Conservation (phyloP, 2,888 invertebrate genomes). For the Neoaliturus tenellus region DNA sequence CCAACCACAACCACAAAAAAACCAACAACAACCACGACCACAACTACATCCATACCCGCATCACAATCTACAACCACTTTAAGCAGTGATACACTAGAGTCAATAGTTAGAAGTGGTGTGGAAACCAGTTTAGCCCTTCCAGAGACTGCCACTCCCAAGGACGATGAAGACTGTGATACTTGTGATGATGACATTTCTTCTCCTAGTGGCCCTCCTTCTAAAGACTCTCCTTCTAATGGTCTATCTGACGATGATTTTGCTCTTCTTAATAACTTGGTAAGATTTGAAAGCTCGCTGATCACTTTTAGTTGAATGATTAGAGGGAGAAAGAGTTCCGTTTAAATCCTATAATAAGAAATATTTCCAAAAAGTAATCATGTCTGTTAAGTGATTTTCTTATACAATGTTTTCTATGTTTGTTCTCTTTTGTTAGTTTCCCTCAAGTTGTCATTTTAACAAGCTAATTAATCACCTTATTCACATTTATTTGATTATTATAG, state of each 20-base stretch:
- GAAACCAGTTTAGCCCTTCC: background rate
- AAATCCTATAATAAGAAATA: no score
- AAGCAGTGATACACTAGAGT: background rate
- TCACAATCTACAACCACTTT: background rate
- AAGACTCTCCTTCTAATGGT: slow-evolving; percentile 7
- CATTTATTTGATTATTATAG: no score
- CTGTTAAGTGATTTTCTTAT: no score
- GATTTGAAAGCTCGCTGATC: background rate
- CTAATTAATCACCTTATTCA: no score
- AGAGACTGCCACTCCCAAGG: background rate
- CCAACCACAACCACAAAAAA: slow-evolving; percentile 7
- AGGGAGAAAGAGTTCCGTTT: no score
- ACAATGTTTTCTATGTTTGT: no score
- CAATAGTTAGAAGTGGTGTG: background rate
- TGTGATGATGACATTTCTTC: slow-evolving; percentile 17
- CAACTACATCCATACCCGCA: slow-evolving; percentile 7
- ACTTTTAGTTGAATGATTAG: no score
- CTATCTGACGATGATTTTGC: slow-evolving; percentile 51
- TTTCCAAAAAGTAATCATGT: no score
- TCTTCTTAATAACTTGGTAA: slow-evolving; percentile 59
- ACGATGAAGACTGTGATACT: background rate
- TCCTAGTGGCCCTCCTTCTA: background rate
- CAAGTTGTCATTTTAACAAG: no score
- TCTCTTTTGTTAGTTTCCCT: no score
- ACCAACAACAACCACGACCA: background rate